These are phyloP conservation scores for Naja naja DNA, from an alignment of 2,113 vertebrate genomes.

Conservation along the genomic window DNA sequence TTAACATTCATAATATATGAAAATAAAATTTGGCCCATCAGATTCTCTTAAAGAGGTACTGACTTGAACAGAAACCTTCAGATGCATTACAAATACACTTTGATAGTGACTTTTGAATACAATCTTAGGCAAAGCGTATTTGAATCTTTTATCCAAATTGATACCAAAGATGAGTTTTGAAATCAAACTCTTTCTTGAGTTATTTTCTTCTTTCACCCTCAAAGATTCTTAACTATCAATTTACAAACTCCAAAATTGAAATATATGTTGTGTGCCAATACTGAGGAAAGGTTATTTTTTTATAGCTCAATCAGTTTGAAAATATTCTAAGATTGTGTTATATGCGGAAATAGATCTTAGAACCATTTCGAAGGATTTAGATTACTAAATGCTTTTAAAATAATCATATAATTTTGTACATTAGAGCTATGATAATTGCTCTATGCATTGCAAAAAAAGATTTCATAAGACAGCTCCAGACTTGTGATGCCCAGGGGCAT, in stretches of 20 bases:
- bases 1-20: background rate
- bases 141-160: background rate
- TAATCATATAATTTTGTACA: background rate
- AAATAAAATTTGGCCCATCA: background rate
- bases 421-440: background rate
- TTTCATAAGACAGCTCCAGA: constrained; percentile 1
- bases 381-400: background rate
- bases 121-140: background rate
- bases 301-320: background rate
- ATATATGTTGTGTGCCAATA: background rate
- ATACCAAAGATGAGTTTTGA: background rate
- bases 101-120: background rate
- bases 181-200: background rate
- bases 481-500: background rate
- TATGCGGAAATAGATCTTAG: background rate
- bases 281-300: background rate
- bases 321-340: background rate
- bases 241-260: background rate
- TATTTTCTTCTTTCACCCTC: background rate
- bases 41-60: background rate
- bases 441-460: too few relatives aligned
- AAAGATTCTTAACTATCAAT: background rate
- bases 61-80: background rate
- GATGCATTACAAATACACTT: background rate
- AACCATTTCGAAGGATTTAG: background rate